These are phyloP conservation scores for Aphidius gifuensis DNA, from an alignment of 1,140 invertebrate species.

Conservation along the genomic window DNA sequence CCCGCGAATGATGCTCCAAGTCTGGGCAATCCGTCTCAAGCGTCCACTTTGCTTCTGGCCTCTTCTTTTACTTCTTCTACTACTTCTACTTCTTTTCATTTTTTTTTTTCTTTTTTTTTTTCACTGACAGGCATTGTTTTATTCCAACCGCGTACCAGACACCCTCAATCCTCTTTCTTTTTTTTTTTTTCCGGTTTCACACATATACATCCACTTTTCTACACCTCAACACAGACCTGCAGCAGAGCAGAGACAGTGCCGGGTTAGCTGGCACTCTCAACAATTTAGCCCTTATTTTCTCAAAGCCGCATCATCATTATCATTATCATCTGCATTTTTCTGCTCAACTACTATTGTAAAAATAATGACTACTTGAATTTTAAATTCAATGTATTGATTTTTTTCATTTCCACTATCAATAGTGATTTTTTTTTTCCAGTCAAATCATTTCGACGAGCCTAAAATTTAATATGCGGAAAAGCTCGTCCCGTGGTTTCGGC, in stretches of 20 bases:
- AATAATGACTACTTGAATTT: conserved; percentile 42
- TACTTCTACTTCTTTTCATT: conserved; percentile 44
- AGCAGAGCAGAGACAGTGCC: too few relatives aligned
- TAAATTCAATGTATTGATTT: conserved; percentile 20
- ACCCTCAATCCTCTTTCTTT: conserved; percentile 41
- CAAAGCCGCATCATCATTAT: conserved; percentile 19
- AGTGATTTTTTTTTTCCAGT: conserved; percentile 20
- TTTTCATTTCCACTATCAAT: conserved; percentile 14
- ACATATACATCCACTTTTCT: conserved; percentile 20
- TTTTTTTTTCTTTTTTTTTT: neutral
- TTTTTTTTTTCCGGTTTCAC: conserved; percentile 25
- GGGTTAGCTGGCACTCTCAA: conserved; percentile 2
- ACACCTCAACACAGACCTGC: conserved; percentile 25
- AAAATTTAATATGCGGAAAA: conserved; percentile 45
- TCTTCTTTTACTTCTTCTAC: conserved; percentile 37
- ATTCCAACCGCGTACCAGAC: conserved; percentile 52
- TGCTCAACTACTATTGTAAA: too few relatives aligned
- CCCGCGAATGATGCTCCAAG: conserved; percentile 23
- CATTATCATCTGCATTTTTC: too few relatives aligned
- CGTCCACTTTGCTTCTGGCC: conserved; percentile 45
- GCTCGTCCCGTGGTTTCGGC: conserved; percentile 37
- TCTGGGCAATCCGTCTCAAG: conserved; percentile 48
- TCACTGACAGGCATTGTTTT: conserved; percentile 47
- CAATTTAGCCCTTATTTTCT: conserved; percentile 2
- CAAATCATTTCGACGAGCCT: conserved; percentile 36